Conservation (phyloP, 1,140 invertebrate species). For the Conopomorpha cramerella region DNA sequence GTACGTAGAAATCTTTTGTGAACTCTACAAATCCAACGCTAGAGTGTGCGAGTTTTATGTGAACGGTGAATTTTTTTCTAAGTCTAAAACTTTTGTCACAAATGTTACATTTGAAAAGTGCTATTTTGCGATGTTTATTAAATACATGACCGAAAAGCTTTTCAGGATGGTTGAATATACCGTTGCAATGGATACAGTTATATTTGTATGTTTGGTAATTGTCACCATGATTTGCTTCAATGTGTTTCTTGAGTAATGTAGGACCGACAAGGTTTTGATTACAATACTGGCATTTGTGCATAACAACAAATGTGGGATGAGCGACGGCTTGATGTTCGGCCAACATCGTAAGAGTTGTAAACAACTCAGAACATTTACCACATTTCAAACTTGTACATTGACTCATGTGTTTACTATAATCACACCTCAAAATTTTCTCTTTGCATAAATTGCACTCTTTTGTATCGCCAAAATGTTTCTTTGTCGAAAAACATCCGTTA, state of each 20-base stretch:
- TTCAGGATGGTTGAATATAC: background rate
- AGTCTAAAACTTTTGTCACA: background rate
- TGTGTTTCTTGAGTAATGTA: background rate
- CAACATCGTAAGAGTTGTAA: too few relatives aligned
- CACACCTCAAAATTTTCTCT: too few relatives aligned
- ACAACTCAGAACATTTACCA: too few relatives aligned
- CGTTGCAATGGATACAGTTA: background rate
- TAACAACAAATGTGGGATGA: background rate
- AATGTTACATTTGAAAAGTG: background rate
- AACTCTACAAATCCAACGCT: background rate
- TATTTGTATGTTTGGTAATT: background rate
- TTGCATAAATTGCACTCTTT: too few relatives aligned
- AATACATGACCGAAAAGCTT: background rate
- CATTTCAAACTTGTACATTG: too few relatives aligned
- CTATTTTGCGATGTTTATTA: background rate
- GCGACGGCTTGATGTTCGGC: background rate
- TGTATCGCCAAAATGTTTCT: too few relatives aligned
- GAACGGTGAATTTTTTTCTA: background rate
- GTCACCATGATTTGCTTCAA: background rate
- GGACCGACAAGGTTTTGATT: background rate
- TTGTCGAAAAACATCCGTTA: background rate
- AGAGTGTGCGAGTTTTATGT: background rate
- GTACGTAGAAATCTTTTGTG: background rate
- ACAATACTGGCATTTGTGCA: background rate
- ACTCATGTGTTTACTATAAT: too few relatives aligned